These are phyloP conservation scores for Peromyscus eremicus DNA, from an alignment of 2,797 vertebrate genomes.

Conservation along the genomic window DNA sequence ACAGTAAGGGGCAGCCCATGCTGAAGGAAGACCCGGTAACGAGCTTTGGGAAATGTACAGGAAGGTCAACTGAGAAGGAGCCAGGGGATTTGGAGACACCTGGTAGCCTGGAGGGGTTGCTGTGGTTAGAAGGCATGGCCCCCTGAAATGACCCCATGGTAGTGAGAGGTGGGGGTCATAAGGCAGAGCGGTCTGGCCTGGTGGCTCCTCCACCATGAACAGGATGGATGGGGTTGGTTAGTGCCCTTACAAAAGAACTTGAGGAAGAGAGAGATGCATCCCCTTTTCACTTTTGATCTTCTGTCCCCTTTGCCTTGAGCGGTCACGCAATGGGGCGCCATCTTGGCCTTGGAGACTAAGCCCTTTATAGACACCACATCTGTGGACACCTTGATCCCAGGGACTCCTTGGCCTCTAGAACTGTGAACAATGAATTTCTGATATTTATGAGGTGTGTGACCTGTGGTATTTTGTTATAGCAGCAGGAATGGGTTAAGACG, in stretches of 20 bases:
- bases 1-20: no score
- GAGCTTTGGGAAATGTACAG: neutral
- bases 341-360: neutral
- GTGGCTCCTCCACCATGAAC: neutral
- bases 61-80: conserved; percentile 7
- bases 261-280: neutral
- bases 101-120: neutral
- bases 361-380: neutral
- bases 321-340: neutral
- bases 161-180: neutral
- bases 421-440: neutral
- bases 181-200: neutral
- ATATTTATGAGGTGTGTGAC: neutral
- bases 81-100: neutral
- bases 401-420: neutral
- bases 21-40: neutral
- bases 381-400: neutral
- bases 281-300: neutral
- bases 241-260: neutral
- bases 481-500: neutral
- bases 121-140: neutral
- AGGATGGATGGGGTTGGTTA: neutral
- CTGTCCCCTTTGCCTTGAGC: no score
- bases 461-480: neutral
- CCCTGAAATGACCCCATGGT: neutral